Conservation (phyloP, 2,113 vertebrate genomes). For the Pseudopipra pipra region DNA sequence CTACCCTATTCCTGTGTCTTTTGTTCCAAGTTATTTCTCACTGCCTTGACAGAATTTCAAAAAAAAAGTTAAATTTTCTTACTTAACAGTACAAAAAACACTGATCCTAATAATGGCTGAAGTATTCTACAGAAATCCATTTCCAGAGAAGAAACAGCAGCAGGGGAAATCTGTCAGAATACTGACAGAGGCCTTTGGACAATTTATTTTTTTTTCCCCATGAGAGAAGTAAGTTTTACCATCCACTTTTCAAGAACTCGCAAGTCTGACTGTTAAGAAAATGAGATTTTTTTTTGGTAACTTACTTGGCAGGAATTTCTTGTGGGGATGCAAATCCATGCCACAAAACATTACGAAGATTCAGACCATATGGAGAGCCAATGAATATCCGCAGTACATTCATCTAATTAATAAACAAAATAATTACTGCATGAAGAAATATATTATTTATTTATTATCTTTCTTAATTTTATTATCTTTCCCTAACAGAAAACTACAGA, state of each 20-base stretch:
- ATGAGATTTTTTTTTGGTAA: not conserved
- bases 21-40: not conserved
- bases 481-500: not conserved
- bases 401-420: slow-evolving; percentile 66
- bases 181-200: not conserved
- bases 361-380: slow-evolving; percentile 77
- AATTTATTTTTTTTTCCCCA: not conserved
- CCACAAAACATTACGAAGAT: slow-evolving; percentile 81
- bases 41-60: not conserved
- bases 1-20: not conserved
- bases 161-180: not conserved
- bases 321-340: slow-evolving; percentile 78
- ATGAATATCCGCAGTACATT: slow-evolving; percentile 73
- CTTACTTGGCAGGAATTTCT: slow-evolving; percentile 78
- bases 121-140: not conserved
- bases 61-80: not conserved
- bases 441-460: not conserved
- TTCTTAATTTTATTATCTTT: not conserved
- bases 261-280: not conserved
- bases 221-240: not conserved
- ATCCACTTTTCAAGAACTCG: not conserved
- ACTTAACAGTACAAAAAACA: not conserved
- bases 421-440: not conserved
- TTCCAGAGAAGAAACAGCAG: not conserved
- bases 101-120: not conserved